These are phyloP conservation scores for Periparus ater DNA, from an alignment of 2,797 vertebrate genomes.

Conservation along the genomic window DNA sequence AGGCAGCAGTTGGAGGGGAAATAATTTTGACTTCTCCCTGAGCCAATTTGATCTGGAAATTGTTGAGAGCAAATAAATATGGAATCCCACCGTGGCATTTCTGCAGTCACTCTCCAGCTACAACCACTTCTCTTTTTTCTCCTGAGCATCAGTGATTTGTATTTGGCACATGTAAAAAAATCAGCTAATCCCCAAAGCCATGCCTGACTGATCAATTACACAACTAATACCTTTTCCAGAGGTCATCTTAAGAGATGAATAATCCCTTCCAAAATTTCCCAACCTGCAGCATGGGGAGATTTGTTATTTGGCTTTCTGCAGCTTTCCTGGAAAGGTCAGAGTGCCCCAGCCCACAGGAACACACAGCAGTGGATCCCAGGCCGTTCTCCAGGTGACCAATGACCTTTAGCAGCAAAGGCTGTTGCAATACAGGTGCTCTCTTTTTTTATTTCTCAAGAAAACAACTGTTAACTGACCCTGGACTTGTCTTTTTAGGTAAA, in stretches of 20 bases:
- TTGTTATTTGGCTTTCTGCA: neutral
- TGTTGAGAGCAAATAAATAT: slow-evolving; percentile 43
- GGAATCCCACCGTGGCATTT: slow-evolving; percentile 49
- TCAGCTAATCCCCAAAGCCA: slow-evolving; percentile 57
- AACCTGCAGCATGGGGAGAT: neutral
- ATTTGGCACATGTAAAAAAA: slow-evolving; percentile 57
- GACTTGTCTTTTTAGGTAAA: neutral
- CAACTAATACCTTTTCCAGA: slow-evolving; percentile 21
- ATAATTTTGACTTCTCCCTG: slow-evolving; percentile 41
- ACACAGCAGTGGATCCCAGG: neutral
- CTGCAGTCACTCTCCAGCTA: slow-evolving; percentile 8
- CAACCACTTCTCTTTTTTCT: neutral
- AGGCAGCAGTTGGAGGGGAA: slow-evolving; percentile 8
- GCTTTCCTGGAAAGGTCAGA: slow-evolving; percentile 26
- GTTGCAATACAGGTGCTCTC: neutral
- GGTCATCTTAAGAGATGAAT: slow-evolving; percentile 56
- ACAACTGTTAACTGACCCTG: neutral
- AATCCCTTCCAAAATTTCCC: slow-evolving; percentile 28
- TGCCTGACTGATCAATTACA: slow-evolving; percentile 55
- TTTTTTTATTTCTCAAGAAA: neutral
- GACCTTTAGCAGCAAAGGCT: slow-evolving; percentile 21
- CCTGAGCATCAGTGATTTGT: neutral
- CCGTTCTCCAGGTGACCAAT: neutral
- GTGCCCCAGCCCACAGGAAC: neutral
- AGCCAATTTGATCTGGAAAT: slow-evolving; percentile 60